These are phyloP conservation scores for Lucifuga dentata DNA, from an alignment of 2,113 vertebrate genomes.

Conservation along the genomic window DNA sequence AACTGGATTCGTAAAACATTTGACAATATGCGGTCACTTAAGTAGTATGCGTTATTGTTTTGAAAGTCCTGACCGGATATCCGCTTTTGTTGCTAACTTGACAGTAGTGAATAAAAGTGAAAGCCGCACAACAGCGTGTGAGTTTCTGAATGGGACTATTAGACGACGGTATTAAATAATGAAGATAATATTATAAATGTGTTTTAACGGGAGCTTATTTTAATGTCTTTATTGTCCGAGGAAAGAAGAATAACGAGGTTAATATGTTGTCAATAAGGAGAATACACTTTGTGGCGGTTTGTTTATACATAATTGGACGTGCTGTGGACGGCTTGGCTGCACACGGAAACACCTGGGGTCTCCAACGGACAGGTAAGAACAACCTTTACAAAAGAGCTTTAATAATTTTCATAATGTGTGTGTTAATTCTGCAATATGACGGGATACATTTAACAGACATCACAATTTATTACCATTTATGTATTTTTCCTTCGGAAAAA, in stretches of 20 bases:
- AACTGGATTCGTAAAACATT: neutral
- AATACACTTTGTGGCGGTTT: neutral
- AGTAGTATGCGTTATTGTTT: neutral
- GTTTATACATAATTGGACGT: neutral
- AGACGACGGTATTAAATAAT: too few species aligned
- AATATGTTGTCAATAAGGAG: neutral
- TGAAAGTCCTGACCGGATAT: conserved; percentile 2
- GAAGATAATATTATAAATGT: too few species aligned
- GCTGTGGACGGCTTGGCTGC: neutral
- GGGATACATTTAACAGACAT: too few species aligned
- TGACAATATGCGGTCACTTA: neutral
- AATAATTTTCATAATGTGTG: neutral
- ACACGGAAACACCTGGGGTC: neutral
- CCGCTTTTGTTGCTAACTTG: too few species aligned
- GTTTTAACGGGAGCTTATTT: neutral
- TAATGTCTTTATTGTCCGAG: neutral
- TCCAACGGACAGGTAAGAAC: conserved; percentile 23
- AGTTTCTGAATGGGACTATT: too few species aligned
- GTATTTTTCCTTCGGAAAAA: too few species aligned
- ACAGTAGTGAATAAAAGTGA: neutral
- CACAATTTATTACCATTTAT: too few species aligned
- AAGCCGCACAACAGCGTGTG: too few species aligned
- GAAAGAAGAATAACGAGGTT: neutral
- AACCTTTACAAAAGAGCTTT: neutral
- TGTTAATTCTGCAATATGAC: neutral